phyloP scores from a whole-genome alignment of 2,888 invertebrate species.

The Noctua pronuba region DNA sequence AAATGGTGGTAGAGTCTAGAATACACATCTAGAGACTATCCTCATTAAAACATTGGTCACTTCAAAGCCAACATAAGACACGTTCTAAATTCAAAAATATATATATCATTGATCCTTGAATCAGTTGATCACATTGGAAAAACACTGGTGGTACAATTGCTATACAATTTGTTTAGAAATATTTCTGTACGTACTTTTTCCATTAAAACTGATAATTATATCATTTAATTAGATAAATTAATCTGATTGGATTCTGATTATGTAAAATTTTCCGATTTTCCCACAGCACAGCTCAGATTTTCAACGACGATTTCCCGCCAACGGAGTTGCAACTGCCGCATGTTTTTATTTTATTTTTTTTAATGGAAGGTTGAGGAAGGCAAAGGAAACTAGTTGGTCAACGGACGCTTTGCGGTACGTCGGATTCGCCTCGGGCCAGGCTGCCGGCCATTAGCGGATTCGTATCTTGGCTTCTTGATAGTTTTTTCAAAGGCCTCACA shows the following conservation, averaged over 20 bases:
- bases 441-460: slow-evolving; percentile 57
- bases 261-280: not conserved
- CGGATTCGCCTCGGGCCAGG: slow-evolving; percentile 38
- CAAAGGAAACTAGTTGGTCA: slow-evolving; percentile 60
- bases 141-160: not conserved
- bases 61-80: not conserved
- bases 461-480: slow-evolving; percentile 20
- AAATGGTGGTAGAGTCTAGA: not conserved
- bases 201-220: not conserved
- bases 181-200: not conserved
- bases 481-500: slow-evolving; percentile 13
- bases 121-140: slow-evolving; percentile 5
- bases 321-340: not conserved
- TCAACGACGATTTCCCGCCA: slow-evolving; percentile 18
- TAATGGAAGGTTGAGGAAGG: slow-evolving; percentile 14
- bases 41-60: not conserved
- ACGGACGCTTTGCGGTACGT: slow-evolving; percentile 57
- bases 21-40: not conserved
- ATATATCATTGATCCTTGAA: not conserved
- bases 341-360: slow-evolving; percentile 22
- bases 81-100: not conserved
- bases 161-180: not conserved
- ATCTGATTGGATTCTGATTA: slow-evolving; percentile 33
- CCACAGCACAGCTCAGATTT: not conserved
- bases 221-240: not conserved